These are phyloP conservation scores for Tragelaphus strepsiceros DNA, from an alignment of 2,113 vertebrate species.

Conservation along the genomic window DNA sequence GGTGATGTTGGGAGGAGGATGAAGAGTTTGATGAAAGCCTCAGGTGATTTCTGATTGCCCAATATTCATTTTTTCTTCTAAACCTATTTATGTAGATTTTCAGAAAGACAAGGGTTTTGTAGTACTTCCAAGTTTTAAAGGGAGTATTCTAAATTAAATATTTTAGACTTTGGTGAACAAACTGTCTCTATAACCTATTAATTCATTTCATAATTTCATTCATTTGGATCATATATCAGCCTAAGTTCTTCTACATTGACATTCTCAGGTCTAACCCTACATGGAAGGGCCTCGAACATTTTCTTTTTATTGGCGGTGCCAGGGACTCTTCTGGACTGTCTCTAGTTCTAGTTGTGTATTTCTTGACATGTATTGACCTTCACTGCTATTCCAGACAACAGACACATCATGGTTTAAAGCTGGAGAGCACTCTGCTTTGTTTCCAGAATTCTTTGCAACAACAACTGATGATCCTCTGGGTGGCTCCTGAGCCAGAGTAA, in stretches of 20 bases:
- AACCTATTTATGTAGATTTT: neutral
- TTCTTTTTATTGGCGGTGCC: neutral
- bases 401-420: neutral
- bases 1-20: neutral
- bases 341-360: neutral
- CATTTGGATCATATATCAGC: neutral
- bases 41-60: neutral
- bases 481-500: neutral
- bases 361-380: neutral
- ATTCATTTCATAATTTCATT: neutral
- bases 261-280: neutral
- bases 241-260: neutral
- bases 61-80: neutral
- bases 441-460: neutral
- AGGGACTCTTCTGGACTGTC: neutral
- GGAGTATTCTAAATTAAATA: neutral
- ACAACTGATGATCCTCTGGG: neutral
- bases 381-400: neutral
- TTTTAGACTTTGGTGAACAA: neutral
- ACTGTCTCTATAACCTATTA: neutral
- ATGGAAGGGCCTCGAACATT: neutral
- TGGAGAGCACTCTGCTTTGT: neutral
- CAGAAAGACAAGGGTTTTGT: neutral
- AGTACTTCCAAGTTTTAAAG: constrained; percentile 28
- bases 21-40: neutral